Percentiles rank a stretch among this genome's conserved stretches.
These are phyloP conservation scores for Melolontha melolontha DNA, from an alignment of 2,888 invertebrate species.

Conservation along the genomic window DNA sequence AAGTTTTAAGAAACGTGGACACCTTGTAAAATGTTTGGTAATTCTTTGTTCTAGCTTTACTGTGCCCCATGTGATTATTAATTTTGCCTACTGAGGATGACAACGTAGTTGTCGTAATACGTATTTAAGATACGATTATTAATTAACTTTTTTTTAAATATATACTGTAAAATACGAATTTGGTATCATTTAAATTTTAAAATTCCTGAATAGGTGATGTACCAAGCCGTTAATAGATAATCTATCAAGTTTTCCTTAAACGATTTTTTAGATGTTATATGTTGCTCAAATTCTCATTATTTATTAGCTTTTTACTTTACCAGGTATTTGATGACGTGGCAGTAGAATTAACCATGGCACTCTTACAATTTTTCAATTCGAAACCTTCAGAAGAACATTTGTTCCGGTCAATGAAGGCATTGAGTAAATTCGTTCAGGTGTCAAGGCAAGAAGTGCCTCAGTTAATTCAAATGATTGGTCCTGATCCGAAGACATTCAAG, in stretches of 20 bases:
- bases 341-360: slow-evolving; percentile 90
- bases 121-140: no score
- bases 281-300: not conserved
- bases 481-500: slow-evolving; percentile 84
- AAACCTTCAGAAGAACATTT: slow-evolving; percentile 85
- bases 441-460: slow-evolving; percentile 87
- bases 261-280: not conserved
- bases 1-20: no score
- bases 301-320: slow-evolving; percentile 38
- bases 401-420: slow-evolving; percentile 82
- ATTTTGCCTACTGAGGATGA: no score
- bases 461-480: slow-evolving; percentile 91
- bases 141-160: no score
- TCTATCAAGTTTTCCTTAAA: not conserved
- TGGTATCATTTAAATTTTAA: no score
- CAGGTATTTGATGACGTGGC: slow-evolving; percentile 96
- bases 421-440: slow-evolving; percentile 79
- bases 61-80: no score
- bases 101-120: no score
- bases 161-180: no score
- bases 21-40: no score
- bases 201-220: no score
- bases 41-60: no score
- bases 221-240: no score
- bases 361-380: slow-evolving; percentile 87